Percentiles rank a stretch among this genome's conserved stretches.
These are phyloP conservation scores for Dolichotis patagonum DNA, from an alignment of 2,113 vertebrate genomes.

Conservation along the genomic window DNA sequence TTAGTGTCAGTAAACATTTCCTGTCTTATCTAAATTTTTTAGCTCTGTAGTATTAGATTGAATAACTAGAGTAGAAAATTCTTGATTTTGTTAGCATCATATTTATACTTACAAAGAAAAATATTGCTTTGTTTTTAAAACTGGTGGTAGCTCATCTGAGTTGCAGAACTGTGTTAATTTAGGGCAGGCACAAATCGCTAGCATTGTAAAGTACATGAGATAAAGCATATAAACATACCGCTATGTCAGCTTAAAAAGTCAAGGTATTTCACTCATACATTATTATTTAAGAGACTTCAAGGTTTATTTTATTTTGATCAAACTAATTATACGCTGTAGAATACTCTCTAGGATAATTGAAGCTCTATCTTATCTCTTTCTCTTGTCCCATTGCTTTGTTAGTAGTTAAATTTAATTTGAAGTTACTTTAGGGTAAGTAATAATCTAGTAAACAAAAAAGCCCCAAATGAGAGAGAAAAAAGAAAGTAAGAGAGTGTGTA, in stretches of 20 bases:
- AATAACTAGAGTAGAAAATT: neutral
- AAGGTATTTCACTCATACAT: conserved; percentile 38
- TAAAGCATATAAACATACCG: neutral
- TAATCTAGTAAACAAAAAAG: conserved; percentile 64
- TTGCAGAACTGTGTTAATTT: conserved; percentile 28
- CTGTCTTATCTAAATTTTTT: neutral
- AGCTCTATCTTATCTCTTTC: conserved; percentile 36
- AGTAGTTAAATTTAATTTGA: conserved; percentile 70
- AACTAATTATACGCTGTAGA: conserved; percentile 67
- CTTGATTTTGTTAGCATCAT: conserved; percentile 45
- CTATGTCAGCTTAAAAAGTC: neutral
- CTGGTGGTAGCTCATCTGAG: neutral
- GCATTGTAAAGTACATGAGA: neutral
- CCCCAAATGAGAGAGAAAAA: neutral
- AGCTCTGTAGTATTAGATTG: neutral
- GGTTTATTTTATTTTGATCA: conserved; percentile 61
- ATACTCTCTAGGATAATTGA: conserved; percentile 53
- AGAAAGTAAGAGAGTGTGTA: neutral
- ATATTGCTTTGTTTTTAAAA: conserved; percentile 40
- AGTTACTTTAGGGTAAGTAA: conserved; percentile 66
- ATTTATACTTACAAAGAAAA: neutral
- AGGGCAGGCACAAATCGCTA: neutral
- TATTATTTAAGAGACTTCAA: conserved; percentile 63
- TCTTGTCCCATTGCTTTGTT: conserved; percentile 57
- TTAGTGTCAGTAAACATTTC: conserved; percentile 27